Base-by-base conservation (phyloP, 2,888 invertebrate species). In the Macrophya alboannulata region DNA sequence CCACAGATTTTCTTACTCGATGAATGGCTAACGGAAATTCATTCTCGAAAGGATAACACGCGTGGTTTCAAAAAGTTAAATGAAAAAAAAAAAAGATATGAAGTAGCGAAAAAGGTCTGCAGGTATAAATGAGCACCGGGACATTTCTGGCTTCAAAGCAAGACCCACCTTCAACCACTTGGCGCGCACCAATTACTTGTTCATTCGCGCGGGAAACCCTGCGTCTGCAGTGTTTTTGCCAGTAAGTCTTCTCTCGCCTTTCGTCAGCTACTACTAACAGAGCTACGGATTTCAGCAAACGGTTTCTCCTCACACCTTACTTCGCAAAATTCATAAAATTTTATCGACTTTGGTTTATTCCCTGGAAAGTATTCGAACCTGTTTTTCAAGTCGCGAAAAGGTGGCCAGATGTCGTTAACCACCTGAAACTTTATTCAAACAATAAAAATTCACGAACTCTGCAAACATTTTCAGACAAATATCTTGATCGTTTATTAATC, bases 111-210 rank as follows among this genome's bases (percentile, higher is more conserved):
- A 45, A n/a, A 12, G 17, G 2, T 62, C 62, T 62, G 6, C 68
- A 17, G 17, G 31, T 62, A 17, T 15, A 25, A 74, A 74, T 74
- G 74, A 45, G 74, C 5, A 74, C 74, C 45, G n/a, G 40, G n/a
- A 71, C 71, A 10, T 43, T 71, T 45, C 40, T 74, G 43, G 74
- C 62, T 68, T 37, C 68, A 68, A 68, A 68, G 68, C 25, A 37
- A 37, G 1, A 68, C 45, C 74, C 21, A 43, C 45, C 45, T 74
- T 74, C 45, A 45, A 45, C 43, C 45, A 74, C 74, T 74, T 45
- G 25, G 12, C 45, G 74, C n/a, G 45, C 21, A 21, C 74, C 74
- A 74, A 74, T 74, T 74, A 45, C 45, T 74, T 74, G 45, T n/a
- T 74, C 15, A 31, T 74, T 74, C 74, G 74, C 45, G 21, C 74